Base-by-base conservation (phyloP, 2,797 vertebrate species). In the Schizopygopsis malacanthus region DNA sequence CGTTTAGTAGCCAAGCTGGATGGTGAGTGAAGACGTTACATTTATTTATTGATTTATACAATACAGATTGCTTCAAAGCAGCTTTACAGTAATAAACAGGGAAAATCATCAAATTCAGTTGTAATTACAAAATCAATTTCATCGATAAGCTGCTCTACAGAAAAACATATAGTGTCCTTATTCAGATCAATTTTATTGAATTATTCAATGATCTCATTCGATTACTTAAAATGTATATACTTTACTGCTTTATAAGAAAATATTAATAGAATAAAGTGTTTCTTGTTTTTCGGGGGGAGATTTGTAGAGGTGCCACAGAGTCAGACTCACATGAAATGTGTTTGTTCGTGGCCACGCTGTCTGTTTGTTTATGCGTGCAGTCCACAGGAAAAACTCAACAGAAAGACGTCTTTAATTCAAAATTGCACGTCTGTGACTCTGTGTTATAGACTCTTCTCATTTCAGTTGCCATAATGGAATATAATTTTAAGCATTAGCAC, bases 401-500 rank as follows among this genome's bases (percentile, higher is more conserved):
- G 33, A 39, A 33, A 33, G 20, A n/a, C 52, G 33, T 12, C 52
- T 77, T 78, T 59, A 16, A 78, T 78, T 78, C 41, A 4, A 41
- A 59, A n/a, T 41, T 16, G 52, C 33, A 41, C 37, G 4, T 9
- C 37, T 41, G 33, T 76, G 50, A 76, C 16, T 16, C 45, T 52
- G 33, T 41, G 37, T 59, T 59, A n/a, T 56, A 56, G 52, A 37
- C 20, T 0, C 50, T n/a, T 77, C 3, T 56, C 56, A 56, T 56
- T 77, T 77, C 50, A 56, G 5, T 59, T 78, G 33, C 41, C 20
- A 59, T 78, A 59, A 78, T 59, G 15, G 20, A 78, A 59, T 78
- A 59, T 78, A 16, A 59, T 78, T 59, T 39, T 22, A 22, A 16
- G 75, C 37, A 59, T 41, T 78, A 78, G 75, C 37, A n/a, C 15